phyloP scores from a whole-genome alignment of 2,113 vertebrate genomes.

The Pheucticus melanocephalus region DNA sequence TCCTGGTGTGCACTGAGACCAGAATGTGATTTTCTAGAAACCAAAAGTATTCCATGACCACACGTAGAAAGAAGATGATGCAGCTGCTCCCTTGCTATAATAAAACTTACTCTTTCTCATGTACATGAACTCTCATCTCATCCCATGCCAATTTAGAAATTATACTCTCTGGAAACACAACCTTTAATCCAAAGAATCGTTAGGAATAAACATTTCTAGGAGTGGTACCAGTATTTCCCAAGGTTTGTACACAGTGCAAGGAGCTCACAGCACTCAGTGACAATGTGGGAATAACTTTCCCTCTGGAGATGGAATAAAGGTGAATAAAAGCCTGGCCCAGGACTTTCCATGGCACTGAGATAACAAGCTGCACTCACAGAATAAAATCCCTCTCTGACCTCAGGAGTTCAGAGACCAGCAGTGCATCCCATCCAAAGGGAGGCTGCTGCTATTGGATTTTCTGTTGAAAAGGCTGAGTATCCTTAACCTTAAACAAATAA shows the following conservation, averaged over 20 bases:
- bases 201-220: neutral
- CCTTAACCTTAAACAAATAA: neutral
- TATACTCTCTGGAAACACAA: neutral
- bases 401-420: neutral
- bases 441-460: neutral
- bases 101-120: neutral
- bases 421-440: neutral
- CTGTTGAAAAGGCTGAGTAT: neutral
- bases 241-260: neutral
- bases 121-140: neutral
- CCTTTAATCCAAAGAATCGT: neutral
- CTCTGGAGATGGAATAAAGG: neutral
- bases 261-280: neutral
- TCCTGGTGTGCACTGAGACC: neutral
- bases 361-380: neutral
- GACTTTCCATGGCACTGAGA: neutral
- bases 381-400: neutral
- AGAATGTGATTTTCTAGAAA: neutral
- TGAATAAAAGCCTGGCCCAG: neutral
- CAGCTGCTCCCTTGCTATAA: neutral
- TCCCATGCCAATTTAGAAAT: neutral
- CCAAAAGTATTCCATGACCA: neutral
- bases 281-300: neutral
- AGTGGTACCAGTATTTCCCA: neutral
- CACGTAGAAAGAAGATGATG: neutral